Conservation (phyloP, 1,140 invertebrate species). For the Drosophila mauritiana region DNA sequence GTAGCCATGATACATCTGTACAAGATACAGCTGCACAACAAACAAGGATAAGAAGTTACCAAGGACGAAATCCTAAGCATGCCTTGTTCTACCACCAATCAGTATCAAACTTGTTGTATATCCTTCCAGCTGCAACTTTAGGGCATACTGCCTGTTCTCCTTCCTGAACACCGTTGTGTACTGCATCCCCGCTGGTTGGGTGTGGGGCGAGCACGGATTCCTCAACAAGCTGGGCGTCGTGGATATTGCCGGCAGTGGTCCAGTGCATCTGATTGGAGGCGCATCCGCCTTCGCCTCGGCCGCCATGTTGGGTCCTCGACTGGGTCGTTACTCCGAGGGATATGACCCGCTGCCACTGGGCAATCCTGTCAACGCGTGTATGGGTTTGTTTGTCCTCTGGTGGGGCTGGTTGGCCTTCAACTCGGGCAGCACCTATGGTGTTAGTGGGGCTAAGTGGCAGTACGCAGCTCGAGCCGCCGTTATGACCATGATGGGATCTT, state of each 20-base stretch:
- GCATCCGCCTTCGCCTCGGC: slow-evolving; percentile 93
- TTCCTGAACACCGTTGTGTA: slow-evolving; percentile 95
- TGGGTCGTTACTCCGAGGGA: slow-evolving; percentile 93
- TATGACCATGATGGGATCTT: slow-evolving; percentile 94
- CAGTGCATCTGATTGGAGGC: slow-evolving; percentile 93
- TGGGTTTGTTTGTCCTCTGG: slow-evolving; percentile 97
- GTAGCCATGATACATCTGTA: background rate
- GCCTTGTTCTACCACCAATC: too few relatives aligned
- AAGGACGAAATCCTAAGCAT: too few relatives aligned
- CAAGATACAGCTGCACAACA: too few relatives aligned
- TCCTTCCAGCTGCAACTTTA: slow-evolving; percentile 88
- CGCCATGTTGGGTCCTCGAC: slow-evolving; percentile 94
- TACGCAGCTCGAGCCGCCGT: slow-evolving; percentile 95
- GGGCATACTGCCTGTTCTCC: slow-evolving; percentile 95
- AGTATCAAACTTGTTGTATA: too few relatives aligned
- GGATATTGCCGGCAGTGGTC: slow-evolving; percentile 96
- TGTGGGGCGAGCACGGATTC: slow-evolving; percentile 94
- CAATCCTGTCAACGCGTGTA: slow-evolving; percentile 94
- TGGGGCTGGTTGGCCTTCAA: slow-evolving; percentile 98
- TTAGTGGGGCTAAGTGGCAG: slow-evolving; percentile 88
- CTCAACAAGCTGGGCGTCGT: slow-evolving; percentile 92
- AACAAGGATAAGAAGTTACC: too few relatives aligned
- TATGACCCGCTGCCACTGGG: slow-evolving; percentile 91
- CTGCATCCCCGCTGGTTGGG: slow-evolving; percentile 91
- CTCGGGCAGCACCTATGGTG: slow-evolving; percentile 94